Conservation (phyloP, 2,888 invertebrate species). For the Horisme vitalbata region DNA sequence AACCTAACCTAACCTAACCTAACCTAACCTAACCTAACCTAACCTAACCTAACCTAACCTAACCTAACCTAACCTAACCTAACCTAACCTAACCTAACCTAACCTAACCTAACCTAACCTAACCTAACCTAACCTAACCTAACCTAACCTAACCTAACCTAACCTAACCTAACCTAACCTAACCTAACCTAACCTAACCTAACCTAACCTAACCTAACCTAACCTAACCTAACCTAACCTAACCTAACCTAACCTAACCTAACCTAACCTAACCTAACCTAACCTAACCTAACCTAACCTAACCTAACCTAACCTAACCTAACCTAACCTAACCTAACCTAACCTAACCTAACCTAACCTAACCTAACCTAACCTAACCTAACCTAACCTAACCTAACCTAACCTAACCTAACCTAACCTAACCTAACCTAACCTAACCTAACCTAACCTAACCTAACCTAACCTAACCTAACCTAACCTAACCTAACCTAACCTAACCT, state of each 20-base stretch:
- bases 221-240: background rate
- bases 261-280: background rate
- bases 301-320: background rate
- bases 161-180: background rate
- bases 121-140: background rate
- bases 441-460: background rate
- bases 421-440: background rate
- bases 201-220: background rate
- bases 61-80: background rate
- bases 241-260: background rate
- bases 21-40: background rate
- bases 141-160: background rate
- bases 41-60: background rate
- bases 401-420: background rate
- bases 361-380: background rate
- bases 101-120: background rate
- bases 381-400: background rate
- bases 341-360: background rate
- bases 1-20: background rate
- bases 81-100: background rate
- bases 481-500: background rate
- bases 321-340: background rate
- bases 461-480: background rate
- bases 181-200: background rate
- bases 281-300: background rate